These are phyloP conservation scores for Saccostrea glomerata DNA, from an alignment of 1,140 invertebrate species.

Conservation along the genomic window DNA sequence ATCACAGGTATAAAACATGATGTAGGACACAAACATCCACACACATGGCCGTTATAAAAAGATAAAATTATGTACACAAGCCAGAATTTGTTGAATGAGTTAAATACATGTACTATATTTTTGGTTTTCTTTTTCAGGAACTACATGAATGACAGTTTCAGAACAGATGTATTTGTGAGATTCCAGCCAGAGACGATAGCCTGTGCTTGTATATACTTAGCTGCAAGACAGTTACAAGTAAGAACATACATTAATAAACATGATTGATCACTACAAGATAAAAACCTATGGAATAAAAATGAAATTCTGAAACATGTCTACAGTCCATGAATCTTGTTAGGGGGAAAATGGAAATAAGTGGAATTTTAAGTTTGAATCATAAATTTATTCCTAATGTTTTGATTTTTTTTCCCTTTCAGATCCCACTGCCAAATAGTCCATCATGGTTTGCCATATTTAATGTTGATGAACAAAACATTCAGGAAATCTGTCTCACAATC, in stretches of 20 bases:
- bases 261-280: not conserved
- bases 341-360: no score
- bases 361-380: no score
- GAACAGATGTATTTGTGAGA: constrained; percentile 97
- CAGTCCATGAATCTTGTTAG: not conserved
- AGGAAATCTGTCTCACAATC: constrained; percentile 91
- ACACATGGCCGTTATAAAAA: not conserved
- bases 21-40: not conserved
- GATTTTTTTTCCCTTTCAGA: constrained; percentile 69
- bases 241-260: not conserved
- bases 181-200: constrained; percentile 98
- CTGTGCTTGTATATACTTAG: constrained; percentile 98
- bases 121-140: constrained; percentile 84
- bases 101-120: not conserved
- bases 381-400: no score
- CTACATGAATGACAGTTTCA: constrained; percentile 99
- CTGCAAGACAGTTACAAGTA: constrained; percentile 89
- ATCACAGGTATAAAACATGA: not conserved
- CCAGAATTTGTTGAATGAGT: not conserved
- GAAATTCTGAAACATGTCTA: not conserved
- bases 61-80: no score
- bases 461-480: constrained; percentile 89
- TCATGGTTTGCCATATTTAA: constrained; percentile 93
- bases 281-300: not conserved
- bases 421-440: constrained; percentile 91